Evolutionary conservation across 2,888 invertebrate genomes (phyloP), one percentile per base, ranked within the genome.

Genomic region (Tetragnatha montana): DNA sequence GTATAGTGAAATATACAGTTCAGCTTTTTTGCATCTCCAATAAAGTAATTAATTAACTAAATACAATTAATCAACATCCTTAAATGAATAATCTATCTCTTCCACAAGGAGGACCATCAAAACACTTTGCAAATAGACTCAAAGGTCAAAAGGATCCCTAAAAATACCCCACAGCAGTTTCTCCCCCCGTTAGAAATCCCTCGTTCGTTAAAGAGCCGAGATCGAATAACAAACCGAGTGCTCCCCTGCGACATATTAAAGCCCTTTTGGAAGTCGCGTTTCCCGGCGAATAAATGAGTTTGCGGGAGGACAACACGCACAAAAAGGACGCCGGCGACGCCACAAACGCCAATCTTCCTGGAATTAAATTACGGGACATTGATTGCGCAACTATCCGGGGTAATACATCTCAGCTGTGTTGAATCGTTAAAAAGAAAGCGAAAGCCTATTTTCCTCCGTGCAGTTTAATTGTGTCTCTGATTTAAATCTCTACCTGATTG

Each of bases 281-380:
- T 60, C 17, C 60, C 60, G 4, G 8, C 10, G 60, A 82, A 82
- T 74, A 82, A 82, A 82, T 74, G 82, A 82, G 73, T 74, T 82
- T 22, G 12, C 74, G 35, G 51, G 17, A 71, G 47, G n/a, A n/a
- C n/a, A 82, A 74, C 17, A 17, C 71, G 49, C 14, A 22, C 10
- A 76, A 60, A 74, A 74, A 82, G 82, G 22, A 35, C 73, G 35
- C 21, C 74, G 82, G 6, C 74, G 60, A 51, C 73, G 51, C 70
- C 71, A 21, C 71, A 71, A 84, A 84, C 68, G 75, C 83, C 35
- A 84, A 76, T 84, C 69, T 69, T 14, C 75, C 21, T 49, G 75
- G 35, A 84, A 84, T 84, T 84, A 84, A 84, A 84, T 84, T 84
- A 84, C 75, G 69, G 35, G 75, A 75, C 83, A 76, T 70, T 84